Base-by-base conservation (phyloP, 2,113 vertebrate species). In the Oxygymnocypris stewartii region DNA sequence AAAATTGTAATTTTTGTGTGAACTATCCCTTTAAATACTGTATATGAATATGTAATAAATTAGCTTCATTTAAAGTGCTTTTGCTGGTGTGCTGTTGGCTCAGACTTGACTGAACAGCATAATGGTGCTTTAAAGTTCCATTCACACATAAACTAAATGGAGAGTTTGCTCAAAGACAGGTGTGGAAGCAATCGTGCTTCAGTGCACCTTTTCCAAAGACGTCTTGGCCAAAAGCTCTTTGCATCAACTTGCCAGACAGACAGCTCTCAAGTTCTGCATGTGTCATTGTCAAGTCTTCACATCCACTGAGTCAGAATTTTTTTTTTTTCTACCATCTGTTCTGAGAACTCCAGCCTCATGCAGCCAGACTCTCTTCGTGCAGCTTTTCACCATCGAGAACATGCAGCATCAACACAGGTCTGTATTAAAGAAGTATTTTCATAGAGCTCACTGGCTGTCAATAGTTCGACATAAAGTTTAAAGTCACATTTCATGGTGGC, bases 311-410 rank as follows among this genome's bases (percentile, higher is more conserved):
- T 78, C 73, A 59, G 40, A 82, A 85, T 31, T 31, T 31, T 31
- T 31, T 31, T 59, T 59, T 59, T 20, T 84, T n/a, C 20, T 61
- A 61, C 31, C 79, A 86, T 86, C 63, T 86, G 74, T 63, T 31
- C 79, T 79, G 31, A 83, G 40, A 31, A 67, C 42, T 59, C 14
- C 42, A 79, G 73, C 87, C 59, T 90, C 59, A 81, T 87, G 85
- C 75, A 44, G 6, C 83, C 82, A 89, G 82, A 59, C 28, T 35
- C 84, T 84, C 59, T 65, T 35, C 77, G 1, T 12, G 10, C n/a
- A 9, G 78, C 79, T 40, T 76, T 25, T 85, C 31, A 81, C 25
- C 31, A 47, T 28, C 20, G 18, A 42, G 59, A 82, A 61, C 71
- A 42, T 65, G 51, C 57, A 23, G 20, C 37, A 67, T 87, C 9